These are phyloP conservation scores for Gymnoscopelus microlampas DNA, from an alignment of 2,797 vertebrate species.

Conservation along the genomic window DNA sequence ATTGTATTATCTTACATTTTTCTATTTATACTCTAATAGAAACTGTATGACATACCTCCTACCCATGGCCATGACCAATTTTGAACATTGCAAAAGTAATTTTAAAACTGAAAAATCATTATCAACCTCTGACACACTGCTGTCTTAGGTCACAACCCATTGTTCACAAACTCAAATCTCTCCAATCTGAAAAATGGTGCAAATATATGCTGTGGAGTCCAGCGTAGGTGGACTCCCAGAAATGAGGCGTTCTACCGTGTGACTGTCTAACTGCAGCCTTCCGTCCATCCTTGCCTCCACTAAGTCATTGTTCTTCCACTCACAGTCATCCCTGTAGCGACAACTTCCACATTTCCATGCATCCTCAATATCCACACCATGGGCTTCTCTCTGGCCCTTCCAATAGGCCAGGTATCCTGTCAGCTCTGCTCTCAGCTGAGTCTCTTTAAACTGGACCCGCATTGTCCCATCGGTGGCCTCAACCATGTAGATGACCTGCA, in stretches of 20 bases:
- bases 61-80: no score
- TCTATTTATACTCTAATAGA: no score
- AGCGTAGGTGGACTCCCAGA: not conserved
- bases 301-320: constrained; percentile 66
- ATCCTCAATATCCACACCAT: constrained; percentile 82
- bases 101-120: no score
- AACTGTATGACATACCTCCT: no score
- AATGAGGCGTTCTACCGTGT: not conserved
- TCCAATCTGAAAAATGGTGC: not conserved
- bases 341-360: constrained; percentile 81
- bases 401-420: constrained; percentile 74
- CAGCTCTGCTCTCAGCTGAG: constrained; percentile 59
- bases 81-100: no score
- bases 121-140: no score
- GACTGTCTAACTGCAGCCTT: constrained; percentile 21
- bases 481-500: constrained; percentile 78
- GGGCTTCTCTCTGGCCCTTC: constrained; percentile 77
- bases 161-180: not conserved
- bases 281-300: not conserved
- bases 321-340: constrained; percentile 70
- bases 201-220: not conserved
- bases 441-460: constrained; percentile 66
- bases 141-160: no score
- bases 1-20: no score
- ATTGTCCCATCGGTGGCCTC: constrained; percentile 61